phyloP scores from a whole-genome alignment of 1,140 invertebrate genomes.

The Trinorchestia longiramus region DNA sequence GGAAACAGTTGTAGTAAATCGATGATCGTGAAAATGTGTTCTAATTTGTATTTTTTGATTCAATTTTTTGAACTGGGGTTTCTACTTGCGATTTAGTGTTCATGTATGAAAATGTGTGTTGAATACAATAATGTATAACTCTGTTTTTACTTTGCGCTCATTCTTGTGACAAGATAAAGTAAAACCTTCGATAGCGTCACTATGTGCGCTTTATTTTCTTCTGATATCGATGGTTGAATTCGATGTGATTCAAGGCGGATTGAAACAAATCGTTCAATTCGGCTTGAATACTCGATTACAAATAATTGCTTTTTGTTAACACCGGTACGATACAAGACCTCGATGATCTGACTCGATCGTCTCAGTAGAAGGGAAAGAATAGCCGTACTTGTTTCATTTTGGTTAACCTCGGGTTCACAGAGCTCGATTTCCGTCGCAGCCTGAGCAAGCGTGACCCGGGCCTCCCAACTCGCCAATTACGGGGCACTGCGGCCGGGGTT shows the following conservation, averaged over 20 bases:
- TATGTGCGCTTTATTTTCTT: no score
- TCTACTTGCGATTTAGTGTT: no score
- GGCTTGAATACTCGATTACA: background rate
- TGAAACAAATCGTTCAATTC: background rate
- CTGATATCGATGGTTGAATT: no score
- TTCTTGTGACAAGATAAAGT: no score
- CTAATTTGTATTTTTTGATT: background rate
- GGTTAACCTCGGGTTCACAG: background rate
- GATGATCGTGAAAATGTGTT: background rate
- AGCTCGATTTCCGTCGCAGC: constrained; percentile 16
- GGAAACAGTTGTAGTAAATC: background rate
- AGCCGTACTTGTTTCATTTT: background rate
- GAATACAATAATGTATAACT: no score
- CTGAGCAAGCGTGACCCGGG: constrained; percentile 34
- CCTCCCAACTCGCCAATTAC: constrained; percentile 18
- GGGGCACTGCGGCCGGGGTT: constrained; percentile 6
- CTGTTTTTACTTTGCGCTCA: no score
- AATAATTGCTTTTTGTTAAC: background rate
- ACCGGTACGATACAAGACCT: background rate
- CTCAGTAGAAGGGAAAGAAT: background rate
- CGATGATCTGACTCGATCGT: background rate
- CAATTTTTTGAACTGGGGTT: background rate
- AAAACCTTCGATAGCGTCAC: no score
- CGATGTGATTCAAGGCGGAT: no score
- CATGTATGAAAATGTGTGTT: no score